These are phyloP conservation scores for Sciurus vulgaris DNA, from an alignment of 2,797 vertebrate species.

Conservation along the genomic window DNA sequence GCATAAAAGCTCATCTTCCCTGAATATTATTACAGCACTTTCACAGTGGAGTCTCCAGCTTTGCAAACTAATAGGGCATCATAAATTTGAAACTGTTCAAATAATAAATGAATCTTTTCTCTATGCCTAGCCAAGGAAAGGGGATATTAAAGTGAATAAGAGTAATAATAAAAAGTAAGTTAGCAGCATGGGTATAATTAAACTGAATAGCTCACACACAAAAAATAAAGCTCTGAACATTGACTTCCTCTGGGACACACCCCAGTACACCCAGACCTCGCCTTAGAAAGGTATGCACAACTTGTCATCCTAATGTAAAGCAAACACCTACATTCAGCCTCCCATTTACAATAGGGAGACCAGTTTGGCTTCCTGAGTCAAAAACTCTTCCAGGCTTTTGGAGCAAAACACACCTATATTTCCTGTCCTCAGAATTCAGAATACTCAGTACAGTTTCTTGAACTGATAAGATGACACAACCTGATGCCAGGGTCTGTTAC, in stretches of 20 bases:
- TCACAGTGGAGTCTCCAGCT: constrained; percentile 54
- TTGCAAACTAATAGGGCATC: constrained; percentile 63
- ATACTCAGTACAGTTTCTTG: neutral
- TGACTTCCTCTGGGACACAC: constrained; percentile 88
- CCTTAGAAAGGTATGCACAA: constrained; percentile 88
- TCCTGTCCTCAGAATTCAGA: neutral
- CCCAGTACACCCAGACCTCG: constrained; percentile 88
- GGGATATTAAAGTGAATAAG: constrained; percentile 86
- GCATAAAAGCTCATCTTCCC: constrained; percentile 42
- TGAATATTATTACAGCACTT: constrained; percentile 30
- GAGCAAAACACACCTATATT: neutral
- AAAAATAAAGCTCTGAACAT: constrained; percentile 86
- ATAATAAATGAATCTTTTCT: constrained; percentile 80
- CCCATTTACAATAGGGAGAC: neutral
- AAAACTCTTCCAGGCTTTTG: constrained; percentile 1
- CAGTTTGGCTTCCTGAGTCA: constrained; percentile 53
- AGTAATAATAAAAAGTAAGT: constrained; percentile 87
- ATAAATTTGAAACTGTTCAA: constrained; percentile 78
- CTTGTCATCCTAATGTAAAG: constrained; percentile 87
- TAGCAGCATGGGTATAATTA: constrained; percentile 87
- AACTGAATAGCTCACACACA: constrained; percentile 86
- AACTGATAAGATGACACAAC: neutral
- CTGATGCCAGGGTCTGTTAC: neutral
- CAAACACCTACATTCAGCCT: constrained; percentile 86
- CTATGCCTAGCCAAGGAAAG: constrained; percentile 80